Base-by-base conservation (phyloP, 2,888 invertebrate species). In the Clivina fossor region DNA sequence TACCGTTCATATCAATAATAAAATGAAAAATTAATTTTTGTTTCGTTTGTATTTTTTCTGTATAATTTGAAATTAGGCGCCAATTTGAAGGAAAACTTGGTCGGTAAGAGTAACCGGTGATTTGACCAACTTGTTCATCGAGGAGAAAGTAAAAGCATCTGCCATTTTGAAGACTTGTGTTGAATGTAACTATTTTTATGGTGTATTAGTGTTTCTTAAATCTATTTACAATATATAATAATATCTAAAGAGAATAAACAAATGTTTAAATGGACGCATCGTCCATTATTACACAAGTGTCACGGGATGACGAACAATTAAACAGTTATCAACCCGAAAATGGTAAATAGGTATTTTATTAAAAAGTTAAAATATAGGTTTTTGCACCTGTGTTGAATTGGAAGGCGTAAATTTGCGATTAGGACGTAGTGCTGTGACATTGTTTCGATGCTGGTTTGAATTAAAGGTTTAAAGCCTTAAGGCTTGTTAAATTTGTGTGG, bases 271-370 rank as follows among this genome's bases (percentile, higher is more conserved):
- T 93, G 94, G 94, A 94, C 92, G 92, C 91, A 86, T 90, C 93
- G 90, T 94, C 93, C 89, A 93, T 94, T 84, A 94, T 94, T 80
- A 93, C 93, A 80, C 93, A 93, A 86, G 94, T 93, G 85, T 90
- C 90, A 82, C 88, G 93, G 83, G 93, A 94, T 86, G 93, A 93
- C 85, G 93, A 93, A 80, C 89, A 90, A 82, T 84, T 91, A 80
- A 91, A 89, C 82, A 90, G 86, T 81, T 88, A 86, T 83, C 83
- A 87, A 78, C 82, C 86, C 81, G 93, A 92, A 81, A 92, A 93
- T 91, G 92, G 93, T 93, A 84, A 84, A 71, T 70, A n/a, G n/a
- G n/a, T n/a, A 70, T 68, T 60, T 63, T 40, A 51, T 59, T 58
- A 61, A 50, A n/a, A n/a, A 57, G 58, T 59, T 50, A 56, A 59